These are phyloP conservation scores for Sminthurinus aureus DNA, from an alignment of 2,888 invertebrate species.

Conservation along the genomic window DNA sequence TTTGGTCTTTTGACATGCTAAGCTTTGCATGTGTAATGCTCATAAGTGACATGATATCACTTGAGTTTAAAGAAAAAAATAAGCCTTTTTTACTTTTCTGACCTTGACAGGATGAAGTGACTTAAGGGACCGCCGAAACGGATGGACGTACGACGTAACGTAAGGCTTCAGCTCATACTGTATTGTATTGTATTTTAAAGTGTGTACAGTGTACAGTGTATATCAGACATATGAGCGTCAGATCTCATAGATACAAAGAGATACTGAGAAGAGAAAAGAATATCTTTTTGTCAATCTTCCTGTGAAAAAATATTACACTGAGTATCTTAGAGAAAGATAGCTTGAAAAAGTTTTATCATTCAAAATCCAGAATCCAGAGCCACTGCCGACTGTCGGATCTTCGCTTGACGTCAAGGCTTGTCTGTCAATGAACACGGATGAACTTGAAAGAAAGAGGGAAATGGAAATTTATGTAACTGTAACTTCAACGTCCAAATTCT, in stretches of 20 bases:
- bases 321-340: too few species aligned
- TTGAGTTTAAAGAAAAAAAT: too few species aligned
- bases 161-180: background rate
- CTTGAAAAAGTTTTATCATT: too few species aligned
- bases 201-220: background rate
- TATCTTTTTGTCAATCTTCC: background rate
- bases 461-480: background rate
- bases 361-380: background rate
- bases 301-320: background rate
- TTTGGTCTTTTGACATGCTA: too few species aligned
- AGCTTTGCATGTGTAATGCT: too few species aligned
- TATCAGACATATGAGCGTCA: background rate
- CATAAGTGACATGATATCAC: too few species aligned
- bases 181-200: too few species aligned
- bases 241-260: too few species aligned
- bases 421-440: background rate
- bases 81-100: background rate
- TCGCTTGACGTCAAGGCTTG: background rate
- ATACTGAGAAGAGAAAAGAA: background rate
- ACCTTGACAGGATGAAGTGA: conserved; percentile 19
- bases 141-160: background rate
- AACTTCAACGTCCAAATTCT: background rate
- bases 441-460: background rate
- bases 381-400: background rate
- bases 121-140: conserved; percentile 8